A percentile compares a stretch with the other conserved stretches of the same genome.
Evolutionary conservation across 2,113 vertebrate genomes (phyloP).

Genomic region (Entelurus aequoreus): DNA sequence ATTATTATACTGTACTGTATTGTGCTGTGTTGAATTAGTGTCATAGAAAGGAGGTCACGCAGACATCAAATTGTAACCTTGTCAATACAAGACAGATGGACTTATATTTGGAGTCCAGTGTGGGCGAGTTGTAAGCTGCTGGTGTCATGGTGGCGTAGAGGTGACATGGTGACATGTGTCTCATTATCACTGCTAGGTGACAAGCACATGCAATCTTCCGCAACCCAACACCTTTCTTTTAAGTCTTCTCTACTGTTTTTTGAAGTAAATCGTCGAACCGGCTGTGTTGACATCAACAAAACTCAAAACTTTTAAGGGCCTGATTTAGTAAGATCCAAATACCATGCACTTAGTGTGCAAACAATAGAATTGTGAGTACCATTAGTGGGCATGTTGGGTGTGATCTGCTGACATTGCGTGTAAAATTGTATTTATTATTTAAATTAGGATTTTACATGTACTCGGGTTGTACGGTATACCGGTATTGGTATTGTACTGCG

Average conservation of each 20-base stretch:
- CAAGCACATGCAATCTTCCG: slow-evolving; percentile 21
- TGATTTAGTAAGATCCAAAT: no score
- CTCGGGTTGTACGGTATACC: no score
- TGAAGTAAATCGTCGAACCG: no score
- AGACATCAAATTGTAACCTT: background rate
- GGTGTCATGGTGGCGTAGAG: slow-evolving; percentile 33
- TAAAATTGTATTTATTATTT: no score
- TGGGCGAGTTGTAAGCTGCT: slow-evolving; percentile 37
- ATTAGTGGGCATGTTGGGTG: no score
- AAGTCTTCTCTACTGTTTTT: background rate
- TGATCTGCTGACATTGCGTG: no score
- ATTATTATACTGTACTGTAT: background rate
- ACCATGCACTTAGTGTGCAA: no score
- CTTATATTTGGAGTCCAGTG: slow-evolving; percentile 6
- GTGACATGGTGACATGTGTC: slow-evolving; percentile 42
- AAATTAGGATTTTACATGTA: no score
- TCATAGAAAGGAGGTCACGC: background rate
- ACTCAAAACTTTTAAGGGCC: no score
- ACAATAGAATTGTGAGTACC: no score
- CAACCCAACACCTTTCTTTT: slow-evolving; percentile 6
- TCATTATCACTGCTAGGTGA: slow-evolving; percentile 35
- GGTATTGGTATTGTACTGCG: no score
- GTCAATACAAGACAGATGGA: slow-evolving; percentile 23
- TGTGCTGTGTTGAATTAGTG: background rate
- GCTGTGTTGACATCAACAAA: no score